Evolutionary conservation across 2,113 vertebrate species (phyloP), one percentile per base, ranked within the genome.

Genomic region (Camelus bactrianus): DNA sequence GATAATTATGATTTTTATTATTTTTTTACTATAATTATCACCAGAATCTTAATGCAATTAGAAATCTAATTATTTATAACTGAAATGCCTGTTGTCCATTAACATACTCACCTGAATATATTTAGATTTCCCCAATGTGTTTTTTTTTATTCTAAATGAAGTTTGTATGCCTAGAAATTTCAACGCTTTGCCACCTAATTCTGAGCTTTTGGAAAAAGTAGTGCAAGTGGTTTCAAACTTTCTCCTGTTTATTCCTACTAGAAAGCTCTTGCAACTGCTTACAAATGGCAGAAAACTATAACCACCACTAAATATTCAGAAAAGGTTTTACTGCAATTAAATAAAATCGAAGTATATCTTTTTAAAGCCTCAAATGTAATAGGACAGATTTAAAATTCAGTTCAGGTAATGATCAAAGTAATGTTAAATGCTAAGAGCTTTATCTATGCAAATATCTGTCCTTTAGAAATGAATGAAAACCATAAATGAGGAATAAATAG

Each of bases 11-110:
- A 80, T 46, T 85, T 96, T 93, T 62, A 65, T 76, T 50, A 52
- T 64, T 70, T 70, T 95, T 89, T 80, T 14, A 88, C 7, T 7
- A 54, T 80, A 96, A 90, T 70, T 75, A 65, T 90, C 19, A 93
- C 8, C 30, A 80, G 11, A 95, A 93, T 94, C 79, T 92, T 92
- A 83, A 92, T 85, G 52, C 3, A 95, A 94, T 94, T 84, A 94
- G 5, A 90, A 91, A 84, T 80, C 15, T 89, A 84, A 94, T 94
- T 96, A 95, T 92, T 97, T 84, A 58, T 72, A 69, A 86, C 93
- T 81, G 20, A 83, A 94, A 95, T 62, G 17, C 3, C 8, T 62
- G 6, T 26, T 81, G 16, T 86, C 26, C 48, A 83, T 73, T 95
- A 95, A 79, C n/a, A 87, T 69, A 77, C 8, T 65, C 28, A 72